Evolutionary conservation across 1,140 invertebrate genomes (phyloP).

Genomic region (Caenorhabditis elegans): DNA sequence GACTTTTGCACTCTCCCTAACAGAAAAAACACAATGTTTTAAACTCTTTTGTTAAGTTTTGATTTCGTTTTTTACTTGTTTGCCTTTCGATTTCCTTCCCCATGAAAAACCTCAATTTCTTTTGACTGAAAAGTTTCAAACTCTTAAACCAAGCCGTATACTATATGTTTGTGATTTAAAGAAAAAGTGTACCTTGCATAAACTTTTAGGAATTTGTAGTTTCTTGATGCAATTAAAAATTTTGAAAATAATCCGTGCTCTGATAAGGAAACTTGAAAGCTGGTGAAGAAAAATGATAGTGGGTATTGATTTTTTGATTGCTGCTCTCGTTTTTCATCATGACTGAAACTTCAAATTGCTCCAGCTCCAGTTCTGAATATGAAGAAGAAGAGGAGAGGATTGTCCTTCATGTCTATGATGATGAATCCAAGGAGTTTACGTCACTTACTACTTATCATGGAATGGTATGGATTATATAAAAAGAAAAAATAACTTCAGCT

Average conservation of each 20-base stretch:
- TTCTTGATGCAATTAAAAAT: slow-evolving; percentile 10
- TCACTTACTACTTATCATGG: slow-evolving; percentile 46
- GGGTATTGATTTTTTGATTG: background rate
- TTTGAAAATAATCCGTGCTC: too few species aligned
- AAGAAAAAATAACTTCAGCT: too few species aligned
- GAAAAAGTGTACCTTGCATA: slow-evolving; percentile 14
- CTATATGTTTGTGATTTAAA: background rate
- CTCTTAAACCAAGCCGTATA: background rate
- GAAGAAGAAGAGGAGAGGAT: slow-evolving; percentile 34
- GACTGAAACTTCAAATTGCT: slow-evolving; percentile 22
- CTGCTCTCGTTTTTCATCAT: background rate
- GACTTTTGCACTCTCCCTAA: too few species aligned
- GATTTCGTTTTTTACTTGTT: background rate
- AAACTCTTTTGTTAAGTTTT: background rate
- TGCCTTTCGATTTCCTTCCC: background rate
- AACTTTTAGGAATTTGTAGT: background rate
- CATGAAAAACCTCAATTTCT: background rate
- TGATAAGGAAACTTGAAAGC: background rate
- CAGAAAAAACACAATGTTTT: too few species aligned
- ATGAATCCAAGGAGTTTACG: slow-evolving; percentile 44
- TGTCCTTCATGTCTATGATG: slow-evolving; percentile 45
- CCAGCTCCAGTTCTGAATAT: background rate
- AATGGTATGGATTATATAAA: slow-evolving; percentile 23
- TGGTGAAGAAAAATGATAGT: background rate
- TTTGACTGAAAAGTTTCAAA: background rate